phyloP scores from a whole-genome alignment of 2,888 invertebrate genomes.

The Criorhina ranunculi region DNA sequence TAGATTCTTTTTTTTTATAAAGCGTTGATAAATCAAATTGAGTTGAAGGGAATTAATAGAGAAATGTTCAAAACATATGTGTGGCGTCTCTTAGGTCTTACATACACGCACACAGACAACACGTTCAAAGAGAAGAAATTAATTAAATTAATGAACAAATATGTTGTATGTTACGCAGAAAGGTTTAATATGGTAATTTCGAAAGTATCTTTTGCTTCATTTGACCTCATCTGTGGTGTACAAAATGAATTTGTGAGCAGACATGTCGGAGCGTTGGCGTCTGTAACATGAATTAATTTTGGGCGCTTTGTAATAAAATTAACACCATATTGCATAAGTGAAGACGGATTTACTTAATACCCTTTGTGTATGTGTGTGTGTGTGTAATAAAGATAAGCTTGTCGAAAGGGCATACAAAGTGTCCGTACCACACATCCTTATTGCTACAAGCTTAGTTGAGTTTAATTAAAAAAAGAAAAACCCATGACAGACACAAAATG shows the following conservation, averaged over 20 bases:
- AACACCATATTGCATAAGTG: conserved; percentile 12
- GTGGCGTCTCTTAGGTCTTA: background rate
- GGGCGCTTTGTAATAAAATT: conserved; percentile 1
- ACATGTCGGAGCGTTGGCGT: conserved; percentile 9
- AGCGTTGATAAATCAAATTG: conserved; percentile 35
- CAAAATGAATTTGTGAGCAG: background rate
- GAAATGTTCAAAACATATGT: background rate
- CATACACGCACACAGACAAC: background rate
- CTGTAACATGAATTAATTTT: conserved; percentile 1
- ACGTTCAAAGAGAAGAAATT: conserved; percentile 9
- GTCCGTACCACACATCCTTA: too few relatives aligned
- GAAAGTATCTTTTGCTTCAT: conserved; percentile 44
- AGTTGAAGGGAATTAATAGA: conserved; percentile 41
- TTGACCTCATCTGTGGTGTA: background rate
- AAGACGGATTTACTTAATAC: background rate
- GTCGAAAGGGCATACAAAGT: too few relatives aligned
- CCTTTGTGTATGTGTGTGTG: too few relatives aligned
- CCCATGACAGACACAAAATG: too few relatives aligned
- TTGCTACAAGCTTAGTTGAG: too few relatives aligned
- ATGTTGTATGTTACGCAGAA: conserved; percentile 24
- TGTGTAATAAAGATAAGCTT: too few relatives aligned
- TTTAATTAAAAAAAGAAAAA: too few relatives aligned
- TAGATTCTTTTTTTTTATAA: conserved; percentile 19
- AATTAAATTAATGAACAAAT: conserved; percentile 42
- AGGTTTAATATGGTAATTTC: conserved; percentile 41